Base-by-base conservation (phyloP, 2,797 vertebrate species). In the Alosa sapidissima region DNA sequence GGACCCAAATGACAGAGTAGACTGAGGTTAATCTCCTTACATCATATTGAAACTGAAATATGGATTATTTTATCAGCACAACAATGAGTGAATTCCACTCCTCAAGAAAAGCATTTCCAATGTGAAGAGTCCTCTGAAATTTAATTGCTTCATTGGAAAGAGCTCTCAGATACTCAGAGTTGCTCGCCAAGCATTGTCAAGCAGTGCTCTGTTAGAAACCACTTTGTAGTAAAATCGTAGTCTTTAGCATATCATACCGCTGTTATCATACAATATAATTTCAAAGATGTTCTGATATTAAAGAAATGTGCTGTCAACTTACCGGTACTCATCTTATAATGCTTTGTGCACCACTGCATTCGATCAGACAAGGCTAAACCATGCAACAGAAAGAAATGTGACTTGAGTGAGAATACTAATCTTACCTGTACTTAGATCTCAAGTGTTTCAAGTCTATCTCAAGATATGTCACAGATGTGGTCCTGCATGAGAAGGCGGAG, bases 391-490 rank as follows among this genome's bases (percentile, higher is more conserved):
- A 47, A 78, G 72, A 45, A 14, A 9, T 78, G 72, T 78, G 72
- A 78, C 72, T 47, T 78, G 72, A 47, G 41, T 78, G 72, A 47
- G 41, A 78, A 78, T 78, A 47, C 41, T 78, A 78, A 62, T 45
- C 65, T 72, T 36, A 72, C 65, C 14, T 78, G 33, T 33, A 16
- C 14, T 75, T 45, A 21, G 72, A 78, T 78, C 41, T 78, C 72
- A 72, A 36, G 65, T 36, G 65, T 36, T 45, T 78, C 16, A 78
- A 78, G 72, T 78, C 72, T 21, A 47, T 78, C 14, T 78, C 11
- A 47, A 78, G 72, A 47, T 78, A 78, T 78, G 72, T 45, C 72
- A 78, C 72, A 41, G 72, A 47, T 78, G 72, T 78, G 72, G 72
- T 21, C 72, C 16, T 78, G 41, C 72, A 78, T 47, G 14, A 45